These are phyloP conservation scores for Epinotia brunnichana DNA, from an alignment of 2,888 invertebrate species.

Conservation along the genomic window DNA sequence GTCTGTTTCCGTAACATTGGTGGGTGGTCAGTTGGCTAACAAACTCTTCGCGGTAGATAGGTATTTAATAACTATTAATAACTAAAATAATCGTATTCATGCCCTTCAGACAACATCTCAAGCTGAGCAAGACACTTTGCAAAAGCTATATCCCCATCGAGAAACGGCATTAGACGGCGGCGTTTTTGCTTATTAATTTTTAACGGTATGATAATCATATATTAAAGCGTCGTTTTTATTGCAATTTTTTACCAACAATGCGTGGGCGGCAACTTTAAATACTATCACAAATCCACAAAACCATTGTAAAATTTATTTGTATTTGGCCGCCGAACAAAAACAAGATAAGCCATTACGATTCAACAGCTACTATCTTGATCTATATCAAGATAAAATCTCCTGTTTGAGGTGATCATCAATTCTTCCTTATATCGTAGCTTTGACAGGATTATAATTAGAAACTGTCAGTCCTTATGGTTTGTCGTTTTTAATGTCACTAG, in stretches of 20 bases:
- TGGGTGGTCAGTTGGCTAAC: conserved; percentile 20
- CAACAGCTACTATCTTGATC: conserved; percentile 74
- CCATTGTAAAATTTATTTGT: conserved; percentile 38
- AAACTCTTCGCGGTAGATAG: neutral
- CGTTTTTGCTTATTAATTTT: neutral
- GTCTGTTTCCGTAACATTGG: conserved; percentile 12
- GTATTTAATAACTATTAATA: too few species aligned
- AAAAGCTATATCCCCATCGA: neutral
- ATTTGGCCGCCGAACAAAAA: conserved; percentile 58
- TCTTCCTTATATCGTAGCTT: conserved; percentile 78
- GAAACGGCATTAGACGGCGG: neutral
- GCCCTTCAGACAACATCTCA: too few species aligned
- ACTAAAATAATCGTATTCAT: too few species aligned
- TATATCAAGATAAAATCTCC: conserved; percentile 75
- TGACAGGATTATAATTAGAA: conserved; percentile 84
- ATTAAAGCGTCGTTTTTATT: conserved; percentile 37
- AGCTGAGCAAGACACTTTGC: neutral
- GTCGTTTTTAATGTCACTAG: conserved; percentile 83
- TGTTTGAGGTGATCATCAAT: conserved; percentile 78
- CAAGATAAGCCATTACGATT: conserved; percentile 65
- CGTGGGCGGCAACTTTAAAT: conserved; percentile 28
- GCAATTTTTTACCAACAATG: conserved; percentile 28
- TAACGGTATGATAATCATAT: conserved; percentile 9
- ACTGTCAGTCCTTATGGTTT: conserved; percentile 79
- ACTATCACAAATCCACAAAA: conserved; percentile 33